Conservation (phyloP, 2,113 vertebrate genomes). For the Cichladusa arquata region DNA sequence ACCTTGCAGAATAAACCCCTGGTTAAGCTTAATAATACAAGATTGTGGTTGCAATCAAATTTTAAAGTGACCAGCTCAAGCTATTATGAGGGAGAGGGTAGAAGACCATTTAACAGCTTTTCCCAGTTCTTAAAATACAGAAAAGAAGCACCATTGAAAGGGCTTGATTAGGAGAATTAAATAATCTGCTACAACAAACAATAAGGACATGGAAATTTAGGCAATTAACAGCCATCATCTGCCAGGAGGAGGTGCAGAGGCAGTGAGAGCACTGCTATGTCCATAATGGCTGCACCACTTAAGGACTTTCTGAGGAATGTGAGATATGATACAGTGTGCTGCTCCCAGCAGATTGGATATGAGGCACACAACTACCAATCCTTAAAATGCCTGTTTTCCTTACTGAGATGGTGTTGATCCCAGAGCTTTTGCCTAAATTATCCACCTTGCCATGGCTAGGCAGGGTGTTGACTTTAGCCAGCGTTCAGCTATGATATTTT, state of each 20-base stretch:
- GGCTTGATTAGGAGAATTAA: neutral
- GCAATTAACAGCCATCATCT: neutral
- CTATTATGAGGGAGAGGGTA: neutral
- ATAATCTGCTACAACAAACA: neutral
- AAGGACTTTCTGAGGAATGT: neutral
- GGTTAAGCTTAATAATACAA: neutral
- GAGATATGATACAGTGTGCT: accelerated
- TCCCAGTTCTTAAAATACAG: neutral
- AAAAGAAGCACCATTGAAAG: neutral
- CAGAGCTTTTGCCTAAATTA: neutral
- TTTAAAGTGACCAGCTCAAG: neutral
- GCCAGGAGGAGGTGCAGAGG: neutral
- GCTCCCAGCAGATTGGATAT: neutral
- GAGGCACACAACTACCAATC: neutral
- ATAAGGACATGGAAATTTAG: neutral
- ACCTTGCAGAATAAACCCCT: neutral
- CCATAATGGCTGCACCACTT: neutral
- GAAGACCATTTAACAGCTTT: neutral
- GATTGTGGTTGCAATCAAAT: neutral
- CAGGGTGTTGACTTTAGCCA: neutral
- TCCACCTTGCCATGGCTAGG: neutral
- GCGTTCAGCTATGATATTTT: neutral
- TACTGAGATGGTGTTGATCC: neutral
- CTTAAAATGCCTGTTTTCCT: neutral
- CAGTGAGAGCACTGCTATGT: neutral